Conservation (phyloP, 2,797 vertebrate species). For the Acrossocheilus fasciatus region DNA sequence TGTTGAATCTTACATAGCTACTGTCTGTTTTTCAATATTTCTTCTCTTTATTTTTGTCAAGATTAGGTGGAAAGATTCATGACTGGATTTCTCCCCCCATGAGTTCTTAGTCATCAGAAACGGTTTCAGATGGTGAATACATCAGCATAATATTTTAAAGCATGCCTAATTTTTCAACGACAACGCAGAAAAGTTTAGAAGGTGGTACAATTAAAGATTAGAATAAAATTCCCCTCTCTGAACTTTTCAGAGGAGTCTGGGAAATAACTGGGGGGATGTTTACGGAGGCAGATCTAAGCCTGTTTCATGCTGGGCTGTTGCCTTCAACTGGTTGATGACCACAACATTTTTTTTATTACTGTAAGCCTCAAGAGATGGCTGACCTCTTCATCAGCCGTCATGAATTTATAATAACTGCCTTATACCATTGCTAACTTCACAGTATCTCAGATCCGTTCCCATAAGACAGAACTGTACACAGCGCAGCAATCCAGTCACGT, state of each 20-base stretch:
- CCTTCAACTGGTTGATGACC: constrained; percentile 38
- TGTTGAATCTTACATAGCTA: background rate
- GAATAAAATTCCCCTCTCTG: constrained; percentile 3
- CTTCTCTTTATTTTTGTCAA: constrained; percentile 9
- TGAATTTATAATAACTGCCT: constrained; percentile 64
- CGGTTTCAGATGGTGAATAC: constrained; percentile 28
- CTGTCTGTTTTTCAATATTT: constrained; percentile 14
- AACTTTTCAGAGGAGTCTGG: constrained; percentile 4
- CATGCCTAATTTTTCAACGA: constrained; percentile 34
- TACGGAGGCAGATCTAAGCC: background rate
- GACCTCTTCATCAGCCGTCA: constrained; percentile 59
- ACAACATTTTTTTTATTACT: constrained; percentile 17
- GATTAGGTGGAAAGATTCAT: constrained; percentile 37
- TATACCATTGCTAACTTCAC: constrained; percentile 23
- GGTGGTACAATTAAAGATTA: constrained; percentile 31
- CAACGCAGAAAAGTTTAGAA: constrained; percentile 29
- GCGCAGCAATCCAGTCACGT: constrained; percentile 36
- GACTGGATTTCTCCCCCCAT: background rate
- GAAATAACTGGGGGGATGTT: background rate
- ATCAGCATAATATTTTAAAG: constrained; percentile 47
- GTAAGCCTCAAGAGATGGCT: constrained; percentile 50
- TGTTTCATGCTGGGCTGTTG: constrained; percentile 9
- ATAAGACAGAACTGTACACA: constrained; percentile 37
- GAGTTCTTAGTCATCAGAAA: constrained; percentile 46
- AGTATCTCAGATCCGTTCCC: constrained; percentile 22